Conservation (phyloP, 2,113 vertebrate species). For the Eulacestoma nigropectus region DNA sequence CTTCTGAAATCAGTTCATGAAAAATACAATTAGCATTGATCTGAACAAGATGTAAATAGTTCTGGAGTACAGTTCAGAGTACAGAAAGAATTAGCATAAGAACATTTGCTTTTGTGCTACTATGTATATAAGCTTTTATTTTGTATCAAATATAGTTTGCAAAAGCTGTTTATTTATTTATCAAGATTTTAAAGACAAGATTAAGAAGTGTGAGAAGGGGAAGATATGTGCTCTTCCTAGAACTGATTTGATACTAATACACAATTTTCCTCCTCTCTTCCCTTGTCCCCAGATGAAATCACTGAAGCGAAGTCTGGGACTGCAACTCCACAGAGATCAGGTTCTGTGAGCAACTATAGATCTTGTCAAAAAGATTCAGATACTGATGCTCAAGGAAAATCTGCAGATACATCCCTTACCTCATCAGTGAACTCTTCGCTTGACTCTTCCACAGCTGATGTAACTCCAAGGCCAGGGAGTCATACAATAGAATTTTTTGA, state of each 20-base stretch:
- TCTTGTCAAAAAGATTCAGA: constrained; percentile 86
- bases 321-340: constrained; percentile 89
- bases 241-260: background rate
- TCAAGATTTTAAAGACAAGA: background rate
- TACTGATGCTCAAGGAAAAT: constrained; percentile 76
- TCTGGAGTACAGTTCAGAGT: background rate
- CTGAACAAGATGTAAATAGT: background rate
- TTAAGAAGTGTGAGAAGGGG: background rate
- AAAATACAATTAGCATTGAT: background rate
- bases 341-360: constrained; percentile 88
- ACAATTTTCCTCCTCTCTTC: background rate
- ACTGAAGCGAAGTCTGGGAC: constrained; percentile 89
- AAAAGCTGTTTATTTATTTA: background rate
- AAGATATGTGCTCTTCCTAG: background rate
- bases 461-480: constrained; percentile 88
- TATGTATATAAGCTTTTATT: background rate
- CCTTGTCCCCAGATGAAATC: constrained; percentile 81
- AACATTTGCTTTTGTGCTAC: background rate
- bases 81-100: background rate
- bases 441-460: constrained; percentile 82
- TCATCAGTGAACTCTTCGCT: constrained; percentile 89
- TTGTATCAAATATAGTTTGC: background rate
- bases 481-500: constrained; percentile 99
- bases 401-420: constrained; percentile 83
- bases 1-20: background rate